Base-by-base conservation (phyloP, 2,797 vertebrate genomes). In the Tapera naevia region DNA sequence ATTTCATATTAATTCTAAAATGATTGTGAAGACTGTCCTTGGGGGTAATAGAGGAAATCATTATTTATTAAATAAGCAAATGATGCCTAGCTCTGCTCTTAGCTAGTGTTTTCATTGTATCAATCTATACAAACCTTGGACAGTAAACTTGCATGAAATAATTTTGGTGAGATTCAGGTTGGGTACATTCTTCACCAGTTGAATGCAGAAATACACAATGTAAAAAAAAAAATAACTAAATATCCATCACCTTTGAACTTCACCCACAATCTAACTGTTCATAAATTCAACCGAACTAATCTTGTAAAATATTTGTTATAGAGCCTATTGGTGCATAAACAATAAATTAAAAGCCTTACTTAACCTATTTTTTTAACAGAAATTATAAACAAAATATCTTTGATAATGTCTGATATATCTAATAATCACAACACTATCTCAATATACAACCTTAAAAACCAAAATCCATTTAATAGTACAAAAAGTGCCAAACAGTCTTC, bases 31-130 rank as follows among this genome's bases (percentile, higher is more conserved):
- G 84, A 43, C 32, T 73, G 62, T 17, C 6, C 13, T 67, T 80
- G 33, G 2, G 11, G 16, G 30, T 50, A 24, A 50, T 39, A 8
- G 3, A 0, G 2, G 1, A 39, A 65, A 72, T 48, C 8, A 32
- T 37, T 60, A 62, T 66, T 90, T 88, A 79, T 87, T 87, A 51
- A 93, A 51, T 35, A 94, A 46, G 33, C 28, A 84, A 92, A 79
- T 69, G 9, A 86, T 75, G 17, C 17, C 37, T 62, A 69, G 19
- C 21, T 87, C 35, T 80, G 39, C 6, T 87, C 86, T 73, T 32
- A 41, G 9, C 14, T 51, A 16, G 51, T 78, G 10, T 61, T 78
- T 80, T 74, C 14, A 43, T 21, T 53, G 14, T 18, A 51, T 71
- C 11, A 27, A 69, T 61, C 41, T 53, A n/a, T 33, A 66, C 7